Evolutionary conservation across 2,888 invertebrate genomes (phyloP).

Genomic region (Ceratothoa steindachneri): DNA sequence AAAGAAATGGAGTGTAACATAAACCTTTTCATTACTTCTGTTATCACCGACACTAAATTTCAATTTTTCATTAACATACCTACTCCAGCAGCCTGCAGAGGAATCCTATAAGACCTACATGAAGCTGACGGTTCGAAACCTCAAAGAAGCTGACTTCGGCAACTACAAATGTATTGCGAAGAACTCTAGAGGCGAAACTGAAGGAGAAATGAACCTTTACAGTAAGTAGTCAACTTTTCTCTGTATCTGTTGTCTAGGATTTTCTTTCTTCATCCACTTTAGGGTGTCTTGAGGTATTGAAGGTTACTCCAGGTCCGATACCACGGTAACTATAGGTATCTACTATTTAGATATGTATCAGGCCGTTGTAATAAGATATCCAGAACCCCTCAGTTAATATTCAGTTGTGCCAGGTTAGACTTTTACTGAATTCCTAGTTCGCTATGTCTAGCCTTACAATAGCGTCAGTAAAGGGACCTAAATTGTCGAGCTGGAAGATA

Average conservation of each 20-base stretch:
- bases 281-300: too few species aligned
- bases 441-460: too few species aligned
- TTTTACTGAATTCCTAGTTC: too few species aligned
- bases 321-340: too few species aligned
- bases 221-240: conserved; percentile 63
- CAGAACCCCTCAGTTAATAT: not conserved
- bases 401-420: too few species aligned
- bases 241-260: too few species aligned
- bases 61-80: not conserved
- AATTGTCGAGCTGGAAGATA: too few species aligned
- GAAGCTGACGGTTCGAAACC: conserved; percentile 78
- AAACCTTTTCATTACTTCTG: not conserved
- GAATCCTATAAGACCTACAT: conserved; percentile 85
- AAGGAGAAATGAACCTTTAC: conserved; percentile 84
- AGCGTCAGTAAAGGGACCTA: too few species aligned
- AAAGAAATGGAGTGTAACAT: not conserved
- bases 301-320: too few species aligned
- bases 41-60: not conserved
- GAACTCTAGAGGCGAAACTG: conserved; percentile 90
- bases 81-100: conserved; percentile 58
- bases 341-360: too few species aligned
- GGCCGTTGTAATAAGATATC: too few species aligned
- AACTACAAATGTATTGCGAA: conserved; percentile 88
- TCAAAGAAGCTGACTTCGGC: conserved; percentile 73
- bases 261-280: too few species aligned